Conservation (phyloP, 2,888 invertebrate species). For the Nephrotoma guestfalica region DNA sequence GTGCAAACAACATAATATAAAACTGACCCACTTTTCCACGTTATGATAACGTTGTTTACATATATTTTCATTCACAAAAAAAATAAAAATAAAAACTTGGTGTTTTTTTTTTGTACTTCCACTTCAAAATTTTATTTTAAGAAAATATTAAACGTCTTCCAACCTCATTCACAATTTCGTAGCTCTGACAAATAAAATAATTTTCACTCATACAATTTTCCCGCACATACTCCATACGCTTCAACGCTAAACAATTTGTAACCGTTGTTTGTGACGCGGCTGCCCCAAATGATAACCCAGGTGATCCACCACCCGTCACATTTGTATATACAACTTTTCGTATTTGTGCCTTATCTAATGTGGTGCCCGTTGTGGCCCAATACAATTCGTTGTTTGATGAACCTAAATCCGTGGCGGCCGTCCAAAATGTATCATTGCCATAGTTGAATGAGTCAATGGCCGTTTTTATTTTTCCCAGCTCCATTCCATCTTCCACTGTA, state of each 20-base stretch:
- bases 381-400: neutral
- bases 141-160: neutral
- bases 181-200: slow-evolving; percentile 1
- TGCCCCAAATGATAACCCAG: neutral
- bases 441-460: neutral
- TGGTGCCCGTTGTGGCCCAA: neutral
- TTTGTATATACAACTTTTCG: neutral
- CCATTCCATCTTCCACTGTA: neutral
- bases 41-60: neutral
- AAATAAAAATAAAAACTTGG: neutral
- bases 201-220: neutral
- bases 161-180: neutral
- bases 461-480: neutral
- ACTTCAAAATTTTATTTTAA: neutral
- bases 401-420: neutral
- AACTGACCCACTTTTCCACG: neutral
- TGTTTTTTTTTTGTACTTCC: neutral
- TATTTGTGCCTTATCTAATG: neutral
- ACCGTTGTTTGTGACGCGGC: neutral
- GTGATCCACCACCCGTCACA: neutral
- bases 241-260: neutral
- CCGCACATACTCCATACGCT: neutral
- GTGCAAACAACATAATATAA: neutral
- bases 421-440: neutral
- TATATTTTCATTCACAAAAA: neutral